Evolutionary conservation across 2,888 invertebrate species (phyloP), one percentile per base, ranked within the genome.

Genomic region (Helicoverpa assulta): DNA sequence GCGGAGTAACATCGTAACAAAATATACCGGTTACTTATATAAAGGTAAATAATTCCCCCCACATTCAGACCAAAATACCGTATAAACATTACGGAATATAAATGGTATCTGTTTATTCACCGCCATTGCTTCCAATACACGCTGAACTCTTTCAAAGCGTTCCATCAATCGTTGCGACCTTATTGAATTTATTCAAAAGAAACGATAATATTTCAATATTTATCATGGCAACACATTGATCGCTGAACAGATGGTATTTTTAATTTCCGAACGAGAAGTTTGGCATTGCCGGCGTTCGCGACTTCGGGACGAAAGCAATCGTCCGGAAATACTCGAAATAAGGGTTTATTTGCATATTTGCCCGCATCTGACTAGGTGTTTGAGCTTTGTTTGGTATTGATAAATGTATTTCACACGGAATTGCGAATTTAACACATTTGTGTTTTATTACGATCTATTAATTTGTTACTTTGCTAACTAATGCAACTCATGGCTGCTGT

Each of bases 341-440:
- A 82, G 70, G 78, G 74, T 77, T 79, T 82, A 86, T 86, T 86
- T 84, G 79, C 84, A 83, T 82, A 74, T 81, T 74, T 74, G 70
- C 70, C 70, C 63, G 67, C 63, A 67, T 75, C 67, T 62, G 74
- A 72, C 59, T 68, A 57, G 65, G 61, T 66, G 73, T 78, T 76
- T 64, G 59, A 53, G 67, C 51, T 75, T 71, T 80, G 68, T 72
- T 78, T 63, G 62, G 51, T 63, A 76, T 54, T 71, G 74, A 67
- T 67, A 69, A 69, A 37, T 69, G 53, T 62, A 60, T 62, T 47
- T n/a, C 29, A 60, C 40, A 50, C n/a, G 50, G 53, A 67, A 58
- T 67, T 54, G 58, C 68, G 29, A 75, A 67, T 43, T 58, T 75
- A 40, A 58, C 57, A 19, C 19, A 58, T 74, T 16, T n/a, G 19